A percentile compares a stretch with the other conserved stretches of the same genome.
Conservation (phyloP, 2,113 vertebrate species). For the Oncorhynchus keta region DNA sequence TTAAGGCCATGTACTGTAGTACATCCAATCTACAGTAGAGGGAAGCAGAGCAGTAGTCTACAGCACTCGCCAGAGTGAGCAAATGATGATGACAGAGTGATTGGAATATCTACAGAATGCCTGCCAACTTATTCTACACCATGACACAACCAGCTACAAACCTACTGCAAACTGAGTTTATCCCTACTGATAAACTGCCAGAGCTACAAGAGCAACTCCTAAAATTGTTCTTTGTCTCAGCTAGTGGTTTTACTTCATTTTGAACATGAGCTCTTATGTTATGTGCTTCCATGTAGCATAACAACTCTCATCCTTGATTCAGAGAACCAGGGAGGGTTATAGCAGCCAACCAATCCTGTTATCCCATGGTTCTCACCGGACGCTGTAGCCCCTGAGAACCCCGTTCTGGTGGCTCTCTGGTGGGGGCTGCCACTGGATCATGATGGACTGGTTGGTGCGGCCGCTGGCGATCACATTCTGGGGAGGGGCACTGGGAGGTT, state of each 20-base stretch:
- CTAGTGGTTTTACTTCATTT: no score
- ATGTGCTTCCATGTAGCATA: no score
- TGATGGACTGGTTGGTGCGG: constrained; percentile 97
- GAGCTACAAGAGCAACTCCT: no score
- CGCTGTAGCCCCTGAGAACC: constrained; percentile 90
- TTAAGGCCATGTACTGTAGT: not conserved
- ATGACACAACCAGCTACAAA: no score
- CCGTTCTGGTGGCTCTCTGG: constrained; percentile 95
- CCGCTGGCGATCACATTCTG: constrained; percentile 95
- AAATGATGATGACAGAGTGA: not conserved
- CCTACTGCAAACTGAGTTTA: no score
- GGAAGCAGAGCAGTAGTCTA: not conserved
- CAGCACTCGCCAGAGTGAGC: not conserved
- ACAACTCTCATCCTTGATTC: no score
- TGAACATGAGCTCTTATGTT: no score
- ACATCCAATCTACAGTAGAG: not conserved
- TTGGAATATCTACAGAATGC: not conserved
- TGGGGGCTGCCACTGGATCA: constrained; percentile 98
- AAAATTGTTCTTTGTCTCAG: no score
- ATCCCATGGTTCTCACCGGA: constrained; percentile 77
- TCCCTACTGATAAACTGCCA: no score
- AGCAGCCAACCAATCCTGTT: no score
- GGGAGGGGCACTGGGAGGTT: constrained; percentile 92
- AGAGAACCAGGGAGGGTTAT: no score
- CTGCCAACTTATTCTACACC: no score